Conservation (phyloP, 2,888 invertebrate species). For the Helicoverpa assulta region DNA sequence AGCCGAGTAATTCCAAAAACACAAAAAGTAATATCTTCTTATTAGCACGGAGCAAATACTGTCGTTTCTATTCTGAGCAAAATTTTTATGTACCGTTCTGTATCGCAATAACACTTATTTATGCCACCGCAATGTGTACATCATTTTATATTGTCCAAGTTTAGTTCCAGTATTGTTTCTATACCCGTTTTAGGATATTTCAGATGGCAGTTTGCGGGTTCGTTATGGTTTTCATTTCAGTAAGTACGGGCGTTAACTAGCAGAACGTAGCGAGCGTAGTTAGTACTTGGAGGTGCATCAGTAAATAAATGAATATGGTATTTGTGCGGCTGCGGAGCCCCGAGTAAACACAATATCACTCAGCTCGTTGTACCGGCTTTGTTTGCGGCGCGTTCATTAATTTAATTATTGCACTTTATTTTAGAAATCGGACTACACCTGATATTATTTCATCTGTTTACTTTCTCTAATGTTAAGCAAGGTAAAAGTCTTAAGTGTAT, state of each 20-base stretch:
- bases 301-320: constrained; percentile 69
- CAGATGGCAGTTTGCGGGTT: constrained; percentile 67
- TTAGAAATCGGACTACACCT: constrained; percentile 35
- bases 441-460: constrained; percentile 23
- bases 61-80: constrained; percentile 47
- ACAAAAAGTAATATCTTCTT: constrained; percentile 18
- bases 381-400: constrained; percentile 67
- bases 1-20: constrained; percentile 19
- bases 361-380: constrained; percentile 42
- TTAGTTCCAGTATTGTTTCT: constrained; percentile 41
- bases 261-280: constrained; percentile 61
- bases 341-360: constrained; percentile 64
- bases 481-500: constrained; percentile 2
- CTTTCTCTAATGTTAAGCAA: constrained; percentile 14
- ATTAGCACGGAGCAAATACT: constrained; percentile 39
- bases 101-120: constrained; percentile 52
- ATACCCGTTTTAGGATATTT: constrained; percentile 67
- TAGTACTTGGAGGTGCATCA: constrained; percentile 65
- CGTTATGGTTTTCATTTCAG: constrained; percentile 81
- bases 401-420: constrained; percentile 63
- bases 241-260: constrained; percentile 73
- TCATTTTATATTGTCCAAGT: constrained; percentile 50
- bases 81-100: constrained; percentile 30
- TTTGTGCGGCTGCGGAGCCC: constrained; percentile 42
- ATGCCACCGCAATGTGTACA: constrained; percentile 44